phyloP scores from a whole-genome alignment of 2,797 vertebrate genomes.

The Ceryle rudis region DNA sequence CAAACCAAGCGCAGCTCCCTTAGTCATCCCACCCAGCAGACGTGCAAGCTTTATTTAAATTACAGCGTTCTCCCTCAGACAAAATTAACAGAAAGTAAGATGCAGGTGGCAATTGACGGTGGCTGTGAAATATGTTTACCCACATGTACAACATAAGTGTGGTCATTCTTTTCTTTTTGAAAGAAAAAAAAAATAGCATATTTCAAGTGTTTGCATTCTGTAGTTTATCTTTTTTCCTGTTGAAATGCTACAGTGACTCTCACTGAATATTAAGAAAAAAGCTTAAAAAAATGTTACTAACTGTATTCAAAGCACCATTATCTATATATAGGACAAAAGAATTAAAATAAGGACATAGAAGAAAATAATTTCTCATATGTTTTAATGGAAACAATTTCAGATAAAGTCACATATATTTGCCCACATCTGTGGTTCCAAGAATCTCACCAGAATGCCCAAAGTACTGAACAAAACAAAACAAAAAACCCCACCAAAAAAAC shows the following conservation, averaged over 20 bases:
- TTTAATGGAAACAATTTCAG: neutral
- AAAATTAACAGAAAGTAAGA: neutral
- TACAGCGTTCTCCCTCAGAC: neutral
- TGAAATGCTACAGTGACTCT: conserved; percentile 44
- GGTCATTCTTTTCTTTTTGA: neutral
- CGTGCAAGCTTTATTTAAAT: neutral
- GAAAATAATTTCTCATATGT: neutral
- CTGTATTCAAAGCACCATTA: neutral
- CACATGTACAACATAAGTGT: neutral
- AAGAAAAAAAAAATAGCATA: neutral
- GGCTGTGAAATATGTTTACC: neutral
- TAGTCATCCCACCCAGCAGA: neutral
- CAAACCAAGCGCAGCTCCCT: neutral
- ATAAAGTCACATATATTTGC: neutral
- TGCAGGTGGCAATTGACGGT: accelerated
- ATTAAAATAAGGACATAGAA: neutral
- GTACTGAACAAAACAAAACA: neutral
- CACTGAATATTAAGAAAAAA: conserved; percentile 5
- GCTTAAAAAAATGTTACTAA: neutral
- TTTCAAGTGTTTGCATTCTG: neutral
- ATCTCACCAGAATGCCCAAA: conserved; percentile 13
- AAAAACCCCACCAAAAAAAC: neutral
- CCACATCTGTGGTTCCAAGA: conserved; percentile 10
- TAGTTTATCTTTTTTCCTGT: neutral
- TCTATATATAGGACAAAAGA: neutral